phyloP scores from a whole-genome alignment of 2,113 vertebrate genomes.

The Danionella cerebrum region DNA sequence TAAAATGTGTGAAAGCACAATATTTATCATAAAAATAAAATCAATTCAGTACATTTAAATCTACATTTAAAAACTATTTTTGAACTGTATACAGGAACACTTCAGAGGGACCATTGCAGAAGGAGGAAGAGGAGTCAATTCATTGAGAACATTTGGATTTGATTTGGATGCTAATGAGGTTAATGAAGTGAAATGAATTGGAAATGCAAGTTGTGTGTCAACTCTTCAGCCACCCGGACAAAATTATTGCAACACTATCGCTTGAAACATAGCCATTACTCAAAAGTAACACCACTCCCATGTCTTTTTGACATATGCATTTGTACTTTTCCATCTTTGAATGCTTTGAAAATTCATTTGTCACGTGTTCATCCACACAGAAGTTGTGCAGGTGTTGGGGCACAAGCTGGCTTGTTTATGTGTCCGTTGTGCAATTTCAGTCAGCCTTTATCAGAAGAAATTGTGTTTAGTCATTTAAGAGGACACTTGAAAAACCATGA shows the following conservation, averaged over 20 bases:
- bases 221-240: neutral
- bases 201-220: neutral
- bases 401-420: neutral
- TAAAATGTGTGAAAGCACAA: no score
- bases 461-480: constrained; percentile 24
- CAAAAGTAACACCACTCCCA: neutral
- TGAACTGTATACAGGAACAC: no score
- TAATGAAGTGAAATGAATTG: no score
- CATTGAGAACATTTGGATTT: no score
- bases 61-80: no score
- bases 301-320: constrained; percentile 30
- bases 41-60: no score
- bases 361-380: constrained; percentile 4
- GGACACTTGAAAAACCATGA: constrained; percentile 25
- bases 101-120: no score
- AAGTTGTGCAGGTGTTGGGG: neutral
- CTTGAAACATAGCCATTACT: neutral
- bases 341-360: constrained; percentile 30
- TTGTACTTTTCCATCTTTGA: constrained; percentile 26
- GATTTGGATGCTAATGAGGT: no score
- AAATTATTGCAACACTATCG: neutral
- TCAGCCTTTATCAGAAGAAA: constrained; percentile 21
- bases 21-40: no score
- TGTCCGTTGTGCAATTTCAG: constrained; percentile 18
- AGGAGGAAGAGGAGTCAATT: no score